A percentile compares a stretch with the other conserved stretches of the same genome.
These are phyloP conservation scores for Helicoverpa armigera DNA, from an alignment of 1,140 invertebrate species.

Conservation along the genomic window DNA sequence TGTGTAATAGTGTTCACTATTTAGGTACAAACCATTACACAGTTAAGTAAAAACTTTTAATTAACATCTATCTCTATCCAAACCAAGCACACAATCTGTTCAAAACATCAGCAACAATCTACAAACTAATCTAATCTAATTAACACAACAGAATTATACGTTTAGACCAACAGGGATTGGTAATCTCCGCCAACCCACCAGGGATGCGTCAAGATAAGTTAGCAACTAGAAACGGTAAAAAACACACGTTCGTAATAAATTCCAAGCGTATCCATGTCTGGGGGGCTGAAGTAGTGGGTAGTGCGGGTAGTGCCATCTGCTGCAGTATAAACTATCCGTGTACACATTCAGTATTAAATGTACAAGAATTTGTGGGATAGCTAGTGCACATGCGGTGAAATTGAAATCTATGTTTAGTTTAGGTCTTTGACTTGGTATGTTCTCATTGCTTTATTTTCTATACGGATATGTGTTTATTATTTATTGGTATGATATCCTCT, in stretches of 20 bases:
- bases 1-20: too few species aligned
- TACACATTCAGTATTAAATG: constrained; percentile 24
- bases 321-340: constrained; percentile 17
- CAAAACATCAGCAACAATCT: too few species aligned
- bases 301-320: constrained; percentile 19
- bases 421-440: constrained; percentile 9
- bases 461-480: background rate
- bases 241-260: constrained; percentile 41
- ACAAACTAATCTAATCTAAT: background rate
- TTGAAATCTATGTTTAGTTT: constrained; percentile 21
- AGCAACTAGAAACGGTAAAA: constrained; percentile 22
- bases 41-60: too few species aligned
- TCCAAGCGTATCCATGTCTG: constrained; percentile 17
- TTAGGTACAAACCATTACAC: too few species aligned
- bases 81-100: too few species aligned
- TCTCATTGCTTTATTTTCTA: background rate
- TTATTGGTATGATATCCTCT: background rate
- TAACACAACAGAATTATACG: background rate
- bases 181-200: constrained; percentile 3
- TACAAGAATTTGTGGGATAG: constrained; percentile 32
- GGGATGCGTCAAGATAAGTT: constrained; percentile 15
- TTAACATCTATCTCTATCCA: too few species aligned
- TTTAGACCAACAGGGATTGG: background rate
- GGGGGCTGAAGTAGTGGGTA: background rate
- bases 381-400: constrained; percentile 4